Base-by-base conservation (phyloP, 2,888 invertebrate species). In the Phania funesta region DNA sequence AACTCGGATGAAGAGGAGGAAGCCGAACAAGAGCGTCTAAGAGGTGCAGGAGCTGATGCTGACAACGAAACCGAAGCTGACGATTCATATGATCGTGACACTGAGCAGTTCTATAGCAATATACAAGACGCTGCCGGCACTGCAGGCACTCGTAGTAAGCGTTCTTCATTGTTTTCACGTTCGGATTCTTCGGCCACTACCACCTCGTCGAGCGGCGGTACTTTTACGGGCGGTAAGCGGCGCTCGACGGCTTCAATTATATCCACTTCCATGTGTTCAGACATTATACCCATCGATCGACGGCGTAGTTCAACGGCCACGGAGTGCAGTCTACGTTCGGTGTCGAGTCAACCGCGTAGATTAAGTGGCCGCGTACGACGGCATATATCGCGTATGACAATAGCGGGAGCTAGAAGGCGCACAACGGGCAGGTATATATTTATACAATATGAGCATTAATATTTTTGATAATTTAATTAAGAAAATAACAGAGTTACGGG, bases 131-230 rank as follows among this genome's bases (percentile, higher is more conserved):
- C 87, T 48, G 54, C 64, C 41, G 74, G 80, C 44, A 86, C 87
- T 48, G 85, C 88, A 3, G 83, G 86, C 32, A 86, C 83, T 56
- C 89, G 89, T 18, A 89, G 90, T 56, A 90, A 90, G 76, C 88
- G 90, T 3, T 90, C 90, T 7, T 90, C 91, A 8, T 84, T 90
- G 5, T 90, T 91, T 84, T 90, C 91, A 2, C 90, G 91, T 35
- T 91, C 91, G 65, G 91, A 91, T 79, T 91, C 91, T 65, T 91
- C 91, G 41, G 90, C 90, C 11, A 91, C 91, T 0, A 91, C 90
- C 1, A 89, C 91, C 0, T 91, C 91, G 1, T 90, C 90, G 1
- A 89, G 89, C 73, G 90, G 90, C 22, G 87, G 89, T 62, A 89
- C 91, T 7, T 91, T 90, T 54, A 90, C 90, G n/a, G 88, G 88